A percentile compares a stretch with the other conserved stretches of the same genome.
Conservation (phyloP, 2,113 vertebrate species). For the Zosterops pallidus region DNA sequence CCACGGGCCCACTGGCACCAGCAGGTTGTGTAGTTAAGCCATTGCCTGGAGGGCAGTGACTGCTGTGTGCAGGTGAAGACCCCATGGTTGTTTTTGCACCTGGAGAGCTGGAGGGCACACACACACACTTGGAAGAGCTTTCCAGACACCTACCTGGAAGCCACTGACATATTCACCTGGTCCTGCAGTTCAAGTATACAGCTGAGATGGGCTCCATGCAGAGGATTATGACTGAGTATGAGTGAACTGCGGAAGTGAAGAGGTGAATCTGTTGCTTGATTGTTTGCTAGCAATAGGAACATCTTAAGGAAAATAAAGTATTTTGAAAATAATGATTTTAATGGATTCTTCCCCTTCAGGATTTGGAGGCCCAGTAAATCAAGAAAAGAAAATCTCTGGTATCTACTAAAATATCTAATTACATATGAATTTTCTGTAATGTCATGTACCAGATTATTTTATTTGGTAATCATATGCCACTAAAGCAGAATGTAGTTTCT, state of each 20-base stretch:
- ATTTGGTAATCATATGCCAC: not conserved
- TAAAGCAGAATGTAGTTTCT: not conserved
- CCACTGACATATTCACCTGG: rapidly evolving
- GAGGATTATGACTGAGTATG: not conserved
- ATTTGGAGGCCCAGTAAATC: not conserved
- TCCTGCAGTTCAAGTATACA: not conserved
- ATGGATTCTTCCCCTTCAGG: not conserved
- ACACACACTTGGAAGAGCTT: not conserved
- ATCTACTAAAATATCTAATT: not conserved
- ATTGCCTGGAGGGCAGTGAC: not conserved
- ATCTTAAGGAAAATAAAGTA: not conserved
- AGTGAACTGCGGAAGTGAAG: not conserved
- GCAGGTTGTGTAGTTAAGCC: not conserved
- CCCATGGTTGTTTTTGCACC: not conserved
- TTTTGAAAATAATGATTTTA: not conserved
- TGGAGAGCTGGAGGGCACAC: not conserved
- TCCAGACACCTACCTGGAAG: not conserved
- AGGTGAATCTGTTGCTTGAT: not conserved
- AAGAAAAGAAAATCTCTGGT: not conserved
- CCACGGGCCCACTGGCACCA: not conserved
- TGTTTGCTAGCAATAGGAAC: not conserved
- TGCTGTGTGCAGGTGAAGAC: not conserved
- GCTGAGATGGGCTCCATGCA: not conserved
- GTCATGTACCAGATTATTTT: not conserved
- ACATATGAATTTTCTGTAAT: not conserved